Base-by-base conservation (phyloP, 2,797 vertebrate genomes). In the Ispidina lecontei region DNA sequence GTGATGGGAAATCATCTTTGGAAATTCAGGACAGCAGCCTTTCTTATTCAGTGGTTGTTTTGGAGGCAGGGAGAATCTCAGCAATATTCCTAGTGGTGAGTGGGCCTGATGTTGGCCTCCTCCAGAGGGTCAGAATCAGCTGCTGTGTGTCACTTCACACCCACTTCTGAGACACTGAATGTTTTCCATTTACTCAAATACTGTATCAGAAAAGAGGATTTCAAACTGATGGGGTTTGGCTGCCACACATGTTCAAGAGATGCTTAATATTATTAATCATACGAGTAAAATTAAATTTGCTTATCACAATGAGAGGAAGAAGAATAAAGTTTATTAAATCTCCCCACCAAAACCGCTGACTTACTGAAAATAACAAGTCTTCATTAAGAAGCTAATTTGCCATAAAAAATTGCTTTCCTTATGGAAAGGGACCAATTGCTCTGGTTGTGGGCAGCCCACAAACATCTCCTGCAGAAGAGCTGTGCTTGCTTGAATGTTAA, bases 371-470 rank as follows among this genome's bases (percentile, higher is more conserved):
- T 67, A 91, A 47, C 88, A 87, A 85, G 88, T 91, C 91, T 94
- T 88, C 88, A 90, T 96, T 90, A 94, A 84, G 90, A 58, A 71
- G 77, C 71, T 94, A 89, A 92, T 95, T 91, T 94, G 71, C 88
- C 67, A 76, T 69, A 68, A 91, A 84, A 86, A 89, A 89, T 90
- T 79, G 44, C 90, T 88, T 73, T 93, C 37, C 54, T 91, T 64
- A 35, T 86, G 71, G 52, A 76, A 84, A 90, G 1, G 28, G 68
- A 80, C 77, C 28, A 3, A 76, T 90, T 84, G 86, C 60, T 86
- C 62, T 84, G 71, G 70, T 56, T 91, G 80, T 46, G 76, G 90
- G 84, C 82, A 93, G 91, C 63, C 43, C 59, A 54, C 1, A 6
- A 51, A 68, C 12, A 5, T 39, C 33, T 91, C 43, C 64, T 2